Evolutionary conservation across 2,888 invertebrate species (phyloP).

Genomic region (Choreutis nemorana): DNA sequence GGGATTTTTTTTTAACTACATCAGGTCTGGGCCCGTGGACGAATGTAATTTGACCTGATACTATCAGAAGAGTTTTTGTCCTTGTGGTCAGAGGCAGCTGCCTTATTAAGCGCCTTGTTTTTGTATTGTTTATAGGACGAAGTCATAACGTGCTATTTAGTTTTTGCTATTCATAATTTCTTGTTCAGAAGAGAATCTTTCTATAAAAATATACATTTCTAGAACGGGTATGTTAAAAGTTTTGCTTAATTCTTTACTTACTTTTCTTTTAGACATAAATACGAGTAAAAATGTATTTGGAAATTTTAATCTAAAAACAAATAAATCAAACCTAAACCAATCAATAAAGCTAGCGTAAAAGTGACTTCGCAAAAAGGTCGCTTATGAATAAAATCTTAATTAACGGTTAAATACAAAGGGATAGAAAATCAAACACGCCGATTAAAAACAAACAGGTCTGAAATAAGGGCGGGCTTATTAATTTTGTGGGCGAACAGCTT

Average conservation of each 20-base stretch:
- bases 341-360: not conserved
- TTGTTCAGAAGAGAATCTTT: too few species aligned
- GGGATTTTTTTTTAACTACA: slow-evolving; percentile 26
- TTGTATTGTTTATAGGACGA: slow-evolving; percentile 40
- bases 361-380: slow-evolving; percentile 21
- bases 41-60: slow-evolving; percentile 62
- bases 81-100: slow-evolving; percentile 62
- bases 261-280: not conserved
- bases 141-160: slow-evolving; percentile 20
- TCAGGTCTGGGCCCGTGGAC: slow-evolving; percentile 34
- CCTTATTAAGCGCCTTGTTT: slow-evolving; percentile 37
- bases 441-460: slow-evolving; percentile 54
- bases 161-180: not conserved
- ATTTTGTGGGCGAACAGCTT: slow-evolving; percentile 41
- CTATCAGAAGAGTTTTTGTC: slow-evolving; percentile 57
- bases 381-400: slow-evolving; percentile 65
- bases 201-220: too few species aligned
- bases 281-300: not conserved
- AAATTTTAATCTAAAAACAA: not conserved
- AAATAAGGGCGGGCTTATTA: slow-evolving; percentile 59
- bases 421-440: slow-evolving; percentile 26
- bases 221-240: too few species aligned
- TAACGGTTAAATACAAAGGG: slow-evolving; percentile 38
- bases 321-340: not conserved
- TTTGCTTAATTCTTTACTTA: not conserved